Evolutionary conservation across 2,113 vertebrate species (phyloP).

Genomic region (Galeopterus variegatus): DNA sequence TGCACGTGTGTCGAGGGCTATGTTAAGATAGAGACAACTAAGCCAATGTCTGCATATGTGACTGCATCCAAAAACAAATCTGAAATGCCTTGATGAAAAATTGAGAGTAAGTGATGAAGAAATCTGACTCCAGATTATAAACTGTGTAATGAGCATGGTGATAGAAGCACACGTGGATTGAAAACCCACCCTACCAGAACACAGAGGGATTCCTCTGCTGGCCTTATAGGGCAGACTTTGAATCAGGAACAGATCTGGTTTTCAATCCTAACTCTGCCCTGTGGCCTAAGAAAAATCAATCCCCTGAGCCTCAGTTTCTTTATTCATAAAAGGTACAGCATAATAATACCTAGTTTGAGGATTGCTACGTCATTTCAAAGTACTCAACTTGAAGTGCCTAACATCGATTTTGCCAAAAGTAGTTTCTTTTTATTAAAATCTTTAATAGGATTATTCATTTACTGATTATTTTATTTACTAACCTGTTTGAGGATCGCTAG

Average conservation of each 20-base stretch:
- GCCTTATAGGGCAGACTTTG: not conserved
- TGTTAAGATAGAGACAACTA: not conserved
- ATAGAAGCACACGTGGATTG: not conserved
- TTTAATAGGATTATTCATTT: not conserved
- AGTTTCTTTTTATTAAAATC: not conserved
- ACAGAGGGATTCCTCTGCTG: accelerated
- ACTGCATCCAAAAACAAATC: slow-evolving; percentile 51
- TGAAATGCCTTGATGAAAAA: not conserved
- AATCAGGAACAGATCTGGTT: not conserved
- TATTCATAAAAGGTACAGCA: not conserved
- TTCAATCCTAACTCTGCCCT: not conserved
- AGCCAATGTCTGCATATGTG: not conserved
- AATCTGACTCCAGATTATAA: slow-evolving; percentile 42
- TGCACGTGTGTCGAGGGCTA: not conserved
- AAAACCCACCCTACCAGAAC: not conserved
- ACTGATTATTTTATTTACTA: not conserved
- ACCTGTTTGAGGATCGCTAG: not conserved
- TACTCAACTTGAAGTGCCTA: not conserved
- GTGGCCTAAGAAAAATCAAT: not conserved
- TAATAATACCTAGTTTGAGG: not conserved
- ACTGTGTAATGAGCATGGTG: not conserved
- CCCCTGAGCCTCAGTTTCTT: not conserved
- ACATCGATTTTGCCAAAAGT: slow-evolving; percentile 8
- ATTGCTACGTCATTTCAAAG: not conserved
- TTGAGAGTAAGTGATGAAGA: not conserved